These are phyloP conservation scores for Virgularia gustaviana DNA, from an alignment of 92 coral and sea anemone genomes.

Conservation along the genomic window DNA sequence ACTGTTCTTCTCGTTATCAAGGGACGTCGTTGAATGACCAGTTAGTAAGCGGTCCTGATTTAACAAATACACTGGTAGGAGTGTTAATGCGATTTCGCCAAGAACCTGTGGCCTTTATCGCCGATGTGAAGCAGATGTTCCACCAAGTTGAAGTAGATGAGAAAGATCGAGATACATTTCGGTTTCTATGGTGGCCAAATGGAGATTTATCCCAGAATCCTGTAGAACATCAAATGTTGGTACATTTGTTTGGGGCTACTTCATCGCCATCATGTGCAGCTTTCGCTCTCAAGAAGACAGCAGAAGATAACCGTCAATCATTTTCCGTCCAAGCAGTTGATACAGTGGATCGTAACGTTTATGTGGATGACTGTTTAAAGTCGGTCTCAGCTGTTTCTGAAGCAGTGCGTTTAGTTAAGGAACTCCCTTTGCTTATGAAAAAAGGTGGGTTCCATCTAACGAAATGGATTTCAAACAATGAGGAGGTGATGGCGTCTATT, in stretches of 20 bases:
- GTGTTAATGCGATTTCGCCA: constrained; percentile 57
- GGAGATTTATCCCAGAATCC: constrained; percentile 47
- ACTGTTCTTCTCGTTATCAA: constrained; percentile 54
- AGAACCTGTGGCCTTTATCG: constrained; percentile 53
- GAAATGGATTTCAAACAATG: constrained; percentile 16
- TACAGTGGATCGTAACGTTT: constrained; percentile 26
- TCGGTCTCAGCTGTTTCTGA: neutral
- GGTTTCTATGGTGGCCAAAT: constrained; percentile 69
- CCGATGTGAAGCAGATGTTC: constrained; percentile 62
- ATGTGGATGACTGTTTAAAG: constrained; percentile 46
- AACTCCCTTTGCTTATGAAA: constrained; percentile 18
- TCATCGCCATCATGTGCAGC: constrained; percentile 31
- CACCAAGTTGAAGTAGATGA: constrained; percentile 63
- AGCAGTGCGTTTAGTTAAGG: neutral
- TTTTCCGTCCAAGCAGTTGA: constrained; percentile 15
- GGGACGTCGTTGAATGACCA: constrained; percentile 61
- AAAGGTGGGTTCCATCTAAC: constrained; percentile 35
- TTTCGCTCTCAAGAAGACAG: constrained; percentile 30
- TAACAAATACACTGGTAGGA: constrained; percentile 61
- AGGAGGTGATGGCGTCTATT: neutral
- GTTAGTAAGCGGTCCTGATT: constrained; percentile 59
- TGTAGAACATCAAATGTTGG: constrained; percentile 23
- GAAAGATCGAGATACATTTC: constrained; percentile 60
- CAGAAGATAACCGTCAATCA: constrained; percentile 1
- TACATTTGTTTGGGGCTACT: constrained; percentile 32